These are phyloP conservation scores for Clunio marinus DNA, from an alignment of 2,888 invertebrate species.

Conservation along the genomic window DNA sequence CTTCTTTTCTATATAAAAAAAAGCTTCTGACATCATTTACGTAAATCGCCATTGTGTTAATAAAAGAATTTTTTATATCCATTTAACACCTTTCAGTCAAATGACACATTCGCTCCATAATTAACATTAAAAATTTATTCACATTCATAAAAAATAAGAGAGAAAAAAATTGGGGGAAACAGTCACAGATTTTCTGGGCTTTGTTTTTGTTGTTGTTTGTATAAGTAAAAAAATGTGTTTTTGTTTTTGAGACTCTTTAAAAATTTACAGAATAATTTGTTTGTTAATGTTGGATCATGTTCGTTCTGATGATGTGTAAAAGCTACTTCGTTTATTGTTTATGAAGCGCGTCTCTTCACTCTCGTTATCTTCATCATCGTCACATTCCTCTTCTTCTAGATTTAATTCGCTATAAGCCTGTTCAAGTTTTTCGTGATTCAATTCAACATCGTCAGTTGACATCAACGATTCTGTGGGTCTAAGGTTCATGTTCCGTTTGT, in stretches of 20 bases:
- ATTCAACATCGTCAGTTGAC: background rate
- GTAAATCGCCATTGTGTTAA: too few species aligned
- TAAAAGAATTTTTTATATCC: background rate
- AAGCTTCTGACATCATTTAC: too few species aligned
- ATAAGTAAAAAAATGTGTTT: slow-evolving; percentile 16
- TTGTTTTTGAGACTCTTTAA: background rate
- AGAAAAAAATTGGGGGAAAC: background rate
- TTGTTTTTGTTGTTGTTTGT: background rate
- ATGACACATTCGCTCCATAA: slow-evolving; percentile 7
- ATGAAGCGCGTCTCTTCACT: slow-evolving; percentile 32
- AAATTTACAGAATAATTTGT: slow-evolving; percentile 17
- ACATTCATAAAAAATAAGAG: slow-evolving; percentile 2
- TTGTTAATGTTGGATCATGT: slow-evolving; percentile 34
- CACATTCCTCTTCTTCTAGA: background rate
- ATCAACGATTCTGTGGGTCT: slow-evolving; percentile 17
- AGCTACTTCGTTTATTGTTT: background rate
- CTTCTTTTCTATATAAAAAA: background rate
- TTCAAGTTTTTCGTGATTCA: background rate
- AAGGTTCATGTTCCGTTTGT: background rate
- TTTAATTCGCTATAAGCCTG: slow-evolving; percentile 3
- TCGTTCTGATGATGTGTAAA: slow-evolving; percentile 37
- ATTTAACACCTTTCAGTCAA: background rate
- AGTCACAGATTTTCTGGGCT: slow-evolving; percentile 3
- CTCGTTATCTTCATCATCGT: background rate
- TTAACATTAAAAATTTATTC: slow-evolving; percentile 19